Conservation (phyloP, 2,797 vertebrate species). For the Tragopan temminckii region DNA sequence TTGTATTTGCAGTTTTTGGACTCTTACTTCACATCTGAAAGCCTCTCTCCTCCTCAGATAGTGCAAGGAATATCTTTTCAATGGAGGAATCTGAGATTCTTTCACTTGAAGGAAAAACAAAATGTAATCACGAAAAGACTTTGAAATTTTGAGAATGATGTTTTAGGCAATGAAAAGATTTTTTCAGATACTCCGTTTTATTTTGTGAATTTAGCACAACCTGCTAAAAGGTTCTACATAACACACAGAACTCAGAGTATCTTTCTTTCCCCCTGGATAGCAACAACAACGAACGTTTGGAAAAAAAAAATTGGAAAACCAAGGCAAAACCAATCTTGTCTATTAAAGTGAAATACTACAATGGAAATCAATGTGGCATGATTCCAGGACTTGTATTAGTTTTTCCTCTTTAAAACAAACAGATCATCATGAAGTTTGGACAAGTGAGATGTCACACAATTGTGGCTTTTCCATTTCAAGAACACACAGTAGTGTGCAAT, state of each 20-base stretch:
- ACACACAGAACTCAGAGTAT: not conserved
- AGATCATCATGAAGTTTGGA: not conserved
- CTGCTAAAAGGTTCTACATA: not conserved
- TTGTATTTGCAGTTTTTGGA: not conserved
- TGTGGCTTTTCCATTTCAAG: not conserved
- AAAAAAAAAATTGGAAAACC: not conserved
- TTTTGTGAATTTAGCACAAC: not conserved
- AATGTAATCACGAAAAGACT: not conserved
- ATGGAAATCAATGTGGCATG: not conserved
- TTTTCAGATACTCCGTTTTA: not conserved
- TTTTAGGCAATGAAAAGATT: not conserved
- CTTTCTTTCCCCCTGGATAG: not conserved
- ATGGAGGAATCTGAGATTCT: not conserved
- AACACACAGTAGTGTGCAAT: not conserved
- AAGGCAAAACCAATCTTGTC: not conserved
- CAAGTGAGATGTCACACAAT: not conserved
- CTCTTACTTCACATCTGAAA: not conserved
- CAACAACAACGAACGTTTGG: not conserved
- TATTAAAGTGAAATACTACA: not conserved
- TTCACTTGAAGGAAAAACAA: not conserved
- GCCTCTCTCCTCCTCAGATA: not conserved
- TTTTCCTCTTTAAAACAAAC: not conserved
- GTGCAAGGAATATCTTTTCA: not conserved
- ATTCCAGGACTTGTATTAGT: not conserved
- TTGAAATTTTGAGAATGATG: not conserved